Evolutionary conservation across 2,888 invertebrate genomes (phyloP).

Genomic region (Crioceris asparagi): DNA sequence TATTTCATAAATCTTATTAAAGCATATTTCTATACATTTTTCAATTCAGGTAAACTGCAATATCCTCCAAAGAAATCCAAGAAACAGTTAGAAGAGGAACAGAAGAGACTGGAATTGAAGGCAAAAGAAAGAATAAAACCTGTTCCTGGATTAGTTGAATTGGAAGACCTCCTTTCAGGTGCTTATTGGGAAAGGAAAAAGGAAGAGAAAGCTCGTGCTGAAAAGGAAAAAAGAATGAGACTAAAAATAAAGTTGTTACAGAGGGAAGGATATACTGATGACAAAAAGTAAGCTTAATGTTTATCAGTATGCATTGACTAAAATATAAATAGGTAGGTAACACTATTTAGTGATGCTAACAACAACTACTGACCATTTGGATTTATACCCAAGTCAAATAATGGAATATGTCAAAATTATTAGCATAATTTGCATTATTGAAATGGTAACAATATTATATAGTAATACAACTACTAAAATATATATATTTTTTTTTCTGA

Average conservation of each 20-base stretch:
- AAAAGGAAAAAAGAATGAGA: constrained; percentile 24
- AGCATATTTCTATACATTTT: neutral
- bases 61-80: constrained; percentile 43
- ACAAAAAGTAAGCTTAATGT: constrained; percentile 11
- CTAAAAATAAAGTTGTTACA: constrained; percentile 34
- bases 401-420: no score
- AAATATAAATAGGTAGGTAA: no score
- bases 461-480: no score
- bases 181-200: constrained; percentile 39
- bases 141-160: constrained; percentile 39
- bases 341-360: no score
- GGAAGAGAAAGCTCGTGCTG: constrained; percentile 24
- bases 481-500: no score
- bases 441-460: no score
- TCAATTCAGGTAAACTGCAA: constrained; percentile 40
- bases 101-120: constrained; percentile 22
- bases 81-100: constrained; percentile 41
- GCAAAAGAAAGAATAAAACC: constrained; percentile 31
- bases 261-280: constrained; percentile 21
- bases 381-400: no score
- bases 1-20: constrained; percentile 12
- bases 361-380: no score
- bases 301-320: neutral
- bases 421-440: no score
- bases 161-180: constrained; percentile 49